phyloP scores from a whole-genome alignment of 2,888 invertebrate species.

The Eristalinus aeneus region DNA sequence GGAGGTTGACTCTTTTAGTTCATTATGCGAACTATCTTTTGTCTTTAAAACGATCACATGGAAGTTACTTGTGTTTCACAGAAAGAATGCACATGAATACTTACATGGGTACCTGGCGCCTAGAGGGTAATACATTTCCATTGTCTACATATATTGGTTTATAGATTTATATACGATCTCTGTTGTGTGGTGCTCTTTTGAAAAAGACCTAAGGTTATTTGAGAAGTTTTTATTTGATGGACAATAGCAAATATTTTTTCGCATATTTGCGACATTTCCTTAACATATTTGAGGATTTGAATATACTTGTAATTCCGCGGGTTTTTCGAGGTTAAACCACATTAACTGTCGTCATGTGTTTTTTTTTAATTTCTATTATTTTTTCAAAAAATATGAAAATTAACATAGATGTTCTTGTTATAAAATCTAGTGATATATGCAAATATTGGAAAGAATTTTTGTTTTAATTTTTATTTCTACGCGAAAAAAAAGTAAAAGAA shows the following conservation, averaged over 20 bases:
- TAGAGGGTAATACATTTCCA: conserved; percentile 9
- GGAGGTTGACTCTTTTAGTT: not conserved
- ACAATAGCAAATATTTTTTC: not conserved
- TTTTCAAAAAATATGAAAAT: not conserved
- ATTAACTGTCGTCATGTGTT: not conserved
- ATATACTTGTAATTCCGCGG: not conserved
- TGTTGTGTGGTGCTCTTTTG: not conserved
- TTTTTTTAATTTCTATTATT: not conserved
- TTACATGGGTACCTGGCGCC: conserved; percentile 17
- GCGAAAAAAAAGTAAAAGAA: not conserved
- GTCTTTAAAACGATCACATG: not conserved
- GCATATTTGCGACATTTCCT: not conserved
- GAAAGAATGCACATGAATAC: not conserved
- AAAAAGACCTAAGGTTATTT: conserved; percentile 7
- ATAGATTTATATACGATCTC: not conserved
- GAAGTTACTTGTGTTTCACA: not conserved
- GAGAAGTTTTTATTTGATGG: not conserved
- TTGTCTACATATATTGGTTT: conserved; percentile 14
- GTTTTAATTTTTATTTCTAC: not conserved
- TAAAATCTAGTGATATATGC: not conserved
- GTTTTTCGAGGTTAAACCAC: conserved; percentile 12
- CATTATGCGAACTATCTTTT: conserved; percentile 1
- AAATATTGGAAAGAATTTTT: not conserved
- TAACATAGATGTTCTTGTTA: no score
- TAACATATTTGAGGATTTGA: not conserved